Percentiles rank a stretch among this genome's conserved stretches.
Evolutionary conservation across 2,888 invertebrate species (phyloP).

Genomic region (Cinara cedri): DNA sequence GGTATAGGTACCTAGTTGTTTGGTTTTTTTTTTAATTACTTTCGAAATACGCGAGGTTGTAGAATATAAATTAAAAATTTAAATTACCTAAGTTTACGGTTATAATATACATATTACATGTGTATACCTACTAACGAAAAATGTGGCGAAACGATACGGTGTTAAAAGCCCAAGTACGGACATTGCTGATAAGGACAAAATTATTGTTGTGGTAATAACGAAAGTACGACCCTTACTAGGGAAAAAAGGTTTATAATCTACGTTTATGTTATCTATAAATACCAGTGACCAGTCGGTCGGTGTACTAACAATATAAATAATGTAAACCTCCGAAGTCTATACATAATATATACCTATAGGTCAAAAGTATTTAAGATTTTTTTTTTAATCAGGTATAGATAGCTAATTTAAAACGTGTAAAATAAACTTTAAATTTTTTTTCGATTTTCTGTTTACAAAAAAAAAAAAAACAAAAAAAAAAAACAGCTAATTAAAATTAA

Average conservation of each 20-base stretch:
- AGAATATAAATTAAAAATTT: constrained; percentile 45
- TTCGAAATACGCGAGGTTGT: constrained; percentile 5
- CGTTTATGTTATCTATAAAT: constrained; percentile 38
- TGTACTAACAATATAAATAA: constrained; percentile 11
- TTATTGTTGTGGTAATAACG: constrained; percentile 49
- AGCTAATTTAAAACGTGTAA: too few species aligned
- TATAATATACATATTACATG: neutral
- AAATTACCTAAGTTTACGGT: constrained; percentile 49
- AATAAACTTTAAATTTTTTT: too few species aligned
- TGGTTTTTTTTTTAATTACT: constrained; percentile 39
- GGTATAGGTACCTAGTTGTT: neutral
- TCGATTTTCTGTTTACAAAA: too few species aligned
- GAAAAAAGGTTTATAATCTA: constrained; percentile 36
- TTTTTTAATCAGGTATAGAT: neutral
- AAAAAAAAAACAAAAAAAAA: too few species aligned
- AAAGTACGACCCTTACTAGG: constrained; percentile 9
- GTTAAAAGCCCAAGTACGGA: constrained; percentile 45
- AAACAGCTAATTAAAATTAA: too few species aligned
- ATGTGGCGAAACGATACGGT: constrained; percentile 29
- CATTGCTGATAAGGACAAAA: constrained; percentile 51
- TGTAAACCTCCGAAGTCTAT: neutral
- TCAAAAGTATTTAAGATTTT: constrained; percentile 26
- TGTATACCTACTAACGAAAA: constrained; percentile 26
- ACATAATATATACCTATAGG: neutral
- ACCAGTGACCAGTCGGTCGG: constrained; percentile 29